Percentiles rank a stretch among this genome's conserved stretches.
These are phyloP conservation scores for Agapostemon virescens DNA, from an alignment of 2,888 invertebrate genomes.

Conservation along the genomic window DNA sequence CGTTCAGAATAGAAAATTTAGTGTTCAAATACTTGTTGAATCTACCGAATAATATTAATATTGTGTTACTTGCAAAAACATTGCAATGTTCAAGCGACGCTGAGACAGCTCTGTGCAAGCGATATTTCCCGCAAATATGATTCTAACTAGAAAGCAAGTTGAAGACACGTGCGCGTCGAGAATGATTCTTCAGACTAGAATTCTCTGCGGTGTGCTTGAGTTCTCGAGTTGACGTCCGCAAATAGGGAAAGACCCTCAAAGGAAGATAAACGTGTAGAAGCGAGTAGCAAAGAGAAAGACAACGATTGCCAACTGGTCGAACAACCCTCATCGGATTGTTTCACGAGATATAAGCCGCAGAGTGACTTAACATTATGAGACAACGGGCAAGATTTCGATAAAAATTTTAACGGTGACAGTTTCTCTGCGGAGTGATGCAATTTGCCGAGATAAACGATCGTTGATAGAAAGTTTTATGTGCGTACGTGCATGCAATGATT, in stretches of 20 bases:
- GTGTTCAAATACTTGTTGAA: too few species aligned
- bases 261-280: conserved; percentile 51
- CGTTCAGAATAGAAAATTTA: too few species aligned
- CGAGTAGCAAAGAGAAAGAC: conserved; percentile 27
- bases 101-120: conserved; percentile 5
- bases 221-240: conserved; percentile 40
- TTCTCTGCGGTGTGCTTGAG: conserved; percentile 41
- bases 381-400: conserved; percentile 4
- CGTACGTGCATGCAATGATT: not conserved
- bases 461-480: not conserved
- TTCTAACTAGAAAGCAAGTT: not conserved
- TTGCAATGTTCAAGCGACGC: too few species aligned
- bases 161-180: conserved; percentile 25
- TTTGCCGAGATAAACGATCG: not conserved
- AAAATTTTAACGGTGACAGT: conserved; percentile 14
- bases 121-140: not conserved
- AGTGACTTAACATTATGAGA: not conserved
- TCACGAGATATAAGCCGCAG: not conserved
- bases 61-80: too few species aligned
- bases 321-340: conserved; percentile 6
- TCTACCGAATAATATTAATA: too few species aligned
- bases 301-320: conserved; percentile 14
- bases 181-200: conserved; percentile 40
- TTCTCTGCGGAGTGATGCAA: not conserved
- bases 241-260: conserved; percentile 38